A percentile compares a stretch with the other conserved stretches of the same genome.
Evolutionary conservation across 1,140 invertebrate genomes (phyloP).

Genomic region (Magallana angulata): DNA sequence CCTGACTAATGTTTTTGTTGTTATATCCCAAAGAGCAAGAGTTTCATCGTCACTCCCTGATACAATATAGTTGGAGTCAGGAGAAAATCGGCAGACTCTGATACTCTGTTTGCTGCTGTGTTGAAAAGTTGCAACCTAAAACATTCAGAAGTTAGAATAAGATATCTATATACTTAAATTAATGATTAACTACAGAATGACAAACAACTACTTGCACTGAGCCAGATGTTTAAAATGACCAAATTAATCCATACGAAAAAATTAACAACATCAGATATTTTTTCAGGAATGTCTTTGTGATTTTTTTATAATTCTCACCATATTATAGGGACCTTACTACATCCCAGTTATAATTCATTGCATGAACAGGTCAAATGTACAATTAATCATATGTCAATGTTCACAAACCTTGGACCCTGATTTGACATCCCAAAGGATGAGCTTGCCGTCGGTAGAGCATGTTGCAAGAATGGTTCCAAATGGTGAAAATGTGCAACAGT

Average conservation of each 20-base stretch:
- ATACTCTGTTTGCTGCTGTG: constrained; percentile 85
- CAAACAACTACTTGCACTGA: too few species aligned
- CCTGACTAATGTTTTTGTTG: constrained; percentile 84
- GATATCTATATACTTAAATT: too few species aligned
- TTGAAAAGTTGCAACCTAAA: constrained; percentile 83
- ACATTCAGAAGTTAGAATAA: neutral
- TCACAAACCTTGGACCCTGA: constrained; percentile 79
- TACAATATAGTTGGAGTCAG: constrained; percentile 84
- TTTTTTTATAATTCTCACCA: too few species aligned
- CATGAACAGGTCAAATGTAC: neutral
- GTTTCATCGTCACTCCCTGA: constrained; percentile 88
- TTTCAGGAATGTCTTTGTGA: too few species aligned
- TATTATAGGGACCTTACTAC: neutral
- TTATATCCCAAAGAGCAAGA: constrained; percentile 87
- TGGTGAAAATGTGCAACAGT: constrained; percentile 84
- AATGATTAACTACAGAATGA: too few species aligned
- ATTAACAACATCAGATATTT: too few species aligned
- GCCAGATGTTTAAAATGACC: too few species aligned
- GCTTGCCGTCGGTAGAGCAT: constrained; percentile 87
- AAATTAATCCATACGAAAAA: too few species aligned
- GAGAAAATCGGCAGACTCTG: constrained; percentile 85
- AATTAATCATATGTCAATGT: neutral
- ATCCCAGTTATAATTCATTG: neutral
- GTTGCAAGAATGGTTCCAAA: constrained; percentile 86
- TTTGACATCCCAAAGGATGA: constrained; percentile 86